Evolutionary conservation across 2,888 invertebrate genomes (phyloP).

Genomic region (Ormyrus thymus): DNA sequence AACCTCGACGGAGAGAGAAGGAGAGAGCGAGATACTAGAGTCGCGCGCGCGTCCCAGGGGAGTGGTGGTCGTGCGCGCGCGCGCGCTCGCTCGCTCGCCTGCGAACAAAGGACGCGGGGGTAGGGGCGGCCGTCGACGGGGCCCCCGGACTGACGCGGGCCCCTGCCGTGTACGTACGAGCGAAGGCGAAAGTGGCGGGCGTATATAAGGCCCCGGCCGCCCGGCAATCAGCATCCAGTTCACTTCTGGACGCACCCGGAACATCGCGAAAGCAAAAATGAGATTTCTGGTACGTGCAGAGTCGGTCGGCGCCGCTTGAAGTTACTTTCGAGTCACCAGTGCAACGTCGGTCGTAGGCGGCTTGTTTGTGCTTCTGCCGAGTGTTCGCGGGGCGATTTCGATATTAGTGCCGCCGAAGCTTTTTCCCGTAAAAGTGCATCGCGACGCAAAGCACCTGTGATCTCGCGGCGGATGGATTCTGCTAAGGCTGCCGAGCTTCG

Average conservation of each 20-base stretch:
- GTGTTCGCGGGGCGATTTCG: not conserved
- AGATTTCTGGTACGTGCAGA: constrained; percentile 72
- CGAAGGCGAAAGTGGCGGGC: constrained; percentile 77
- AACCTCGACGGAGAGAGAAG: constrained; percentile 35
- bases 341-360: not conserved
- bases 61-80: constrained; percentile 67
- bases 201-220: constrained; percentile 78
- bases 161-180: constrained; percentile 57
- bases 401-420: no score
- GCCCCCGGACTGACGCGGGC: constrained; percentile 23
- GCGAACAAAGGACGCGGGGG: constrained; percentile 73
- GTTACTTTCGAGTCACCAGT: not conserved
- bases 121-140: constrained; percentile 57
- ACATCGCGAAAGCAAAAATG: constrained; percentile 73
- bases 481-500: no score
- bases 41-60: constrained; percentile 66
- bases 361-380: not conserved
- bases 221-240: constrained; percentile 78
- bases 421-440: no score
- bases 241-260: constrained; percentile 77
- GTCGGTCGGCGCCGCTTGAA: not conserved
- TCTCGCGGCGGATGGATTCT: no score
- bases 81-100: constrained; percentile 26
- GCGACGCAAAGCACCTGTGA: no score
- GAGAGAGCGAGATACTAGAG: not conserved